Base-by-base conservation (phyloP, 92 coral and sea anemone genomes). In the Porites divaricata region DNA sequence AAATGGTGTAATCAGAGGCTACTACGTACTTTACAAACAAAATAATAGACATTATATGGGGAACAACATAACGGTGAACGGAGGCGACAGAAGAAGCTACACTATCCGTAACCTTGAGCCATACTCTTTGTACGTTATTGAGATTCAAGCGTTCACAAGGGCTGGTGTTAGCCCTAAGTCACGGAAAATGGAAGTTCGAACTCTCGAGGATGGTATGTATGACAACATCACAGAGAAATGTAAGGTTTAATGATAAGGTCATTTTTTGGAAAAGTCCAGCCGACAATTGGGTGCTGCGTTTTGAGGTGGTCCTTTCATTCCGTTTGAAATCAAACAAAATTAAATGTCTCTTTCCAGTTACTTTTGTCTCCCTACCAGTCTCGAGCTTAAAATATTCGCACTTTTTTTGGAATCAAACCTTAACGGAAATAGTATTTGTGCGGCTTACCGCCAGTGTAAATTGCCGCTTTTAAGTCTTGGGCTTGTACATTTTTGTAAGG, bases 141-240 rank as follows among this genome's bases (percentile, higher is more conserved):
- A 71, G 77, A 81, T 97, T 21, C 99, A 97, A 85, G 99, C 99
- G 14, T 97, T 79, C 78, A 97, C 99, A 11, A 84, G 82, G 8
- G 97, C 94, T 6, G 99, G 99, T 24, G 92, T 87, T 50, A 93
- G 99, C 66, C 96, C 98, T 14, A 59, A 76, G 8, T 45, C 74
- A 8, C 85, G 88, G 2, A 45, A 20, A 62, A 50, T 49, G 4
- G 49, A 21, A 21, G 76, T 79, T 2, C 86, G 77, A 21, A 97
- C 99, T 9, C 84, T 83, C 63, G 98, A 97, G 76, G 99, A 93
- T 57, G 99, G 99, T 97, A 83, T 7, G 95, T 87, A 17, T 62
- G 7, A 9, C 51, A 48, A 2, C 23, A 1, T 9, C 9, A 48
- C 6, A 10, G 4, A 59, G 8, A 15, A 23, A 24, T 74, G 2